Evolutionary conservation across 2,797 vertebrate genomes (phyloP), one percentile per base, ranked within the genome.

Genomic region (Squalus acanthias): DNA sequence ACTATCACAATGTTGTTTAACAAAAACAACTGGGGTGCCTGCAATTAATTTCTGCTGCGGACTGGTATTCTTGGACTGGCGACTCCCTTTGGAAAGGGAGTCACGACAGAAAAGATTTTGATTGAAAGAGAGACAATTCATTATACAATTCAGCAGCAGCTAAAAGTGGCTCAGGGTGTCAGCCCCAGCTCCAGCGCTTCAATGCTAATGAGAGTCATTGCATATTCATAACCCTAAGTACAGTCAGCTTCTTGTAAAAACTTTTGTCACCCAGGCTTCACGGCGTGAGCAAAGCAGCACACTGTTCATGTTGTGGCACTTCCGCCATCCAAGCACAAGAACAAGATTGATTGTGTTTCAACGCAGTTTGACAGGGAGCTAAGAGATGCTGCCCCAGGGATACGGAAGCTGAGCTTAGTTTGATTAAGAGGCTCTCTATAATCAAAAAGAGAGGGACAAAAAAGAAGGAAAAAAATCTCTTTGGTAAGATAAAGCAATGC

Each of bases 311-410:
- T 97, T 96, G n/a, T 96, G 97, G 97, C 97, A 97, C 97, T 98
- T 98, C 97, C 97, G 97, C 98, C 98, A 97, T 97, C 97, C 97
- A 97, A 97, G 97, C 17, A 29, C 97, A 97, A 98, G 98, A 98
- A 97, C 97, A 98, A 99, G 99, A 99, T 99, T 98, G 99, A 99
- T 99, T 99, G 98, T 98, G 99, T 99, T 98, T 98, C 98, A 98
- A 98, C 96, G 69, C 97, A 98, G 98, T 97, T 98, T 99, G 99
- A 99, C 98, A 98, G 98, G 97, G 98, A 99, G 98, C 98, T 98
- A 98, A 98, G 98, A 98, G 98, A 98, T 98, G 97, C 97, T 98
- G 98, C 98, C 99, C 98, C 98, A 97, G 98, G 98, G 98, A 98
- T 98, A 98, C 97, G n/a, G 96, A 98, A 98, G 98, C 98, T 98